Evolutionary conservation across 2,797 vertebrate species (phyloP), one percentile per base, ranked within the genome.

Genomic region (Paramormyrops hopkinsi): DNA sequence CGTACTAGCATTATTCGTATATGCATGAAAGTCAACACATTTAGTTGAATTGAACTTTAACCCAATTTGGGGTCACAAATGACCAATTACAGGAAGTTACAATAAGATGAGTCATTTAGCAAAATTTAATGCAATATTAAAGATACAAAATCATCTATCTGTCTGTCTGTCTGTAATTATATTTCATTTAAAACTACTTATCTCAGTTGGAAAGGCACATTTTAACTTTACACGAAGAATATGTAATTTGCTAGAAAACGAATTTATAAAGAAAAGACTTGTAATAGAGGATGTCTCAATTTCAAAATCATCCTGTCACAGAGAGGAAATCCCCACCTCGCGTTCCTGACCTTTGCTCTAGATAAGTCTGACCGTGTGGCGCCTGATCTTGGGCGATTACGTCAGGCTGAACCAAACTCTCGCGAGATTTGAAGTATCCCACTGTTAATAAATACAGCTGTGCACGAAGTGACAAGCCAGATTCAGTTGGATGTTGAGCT

Each of bases 261-360:
- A 37, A 37, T 37, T 37, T 17, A 37, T 37, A 17, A 17, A 37
- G 12, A 37, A 29, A 37, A 73, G 12, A 37, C 29, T 65, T 33
- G 29, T 69, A 29, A 37, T 29, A 37, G 12, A 33, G 4, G 11
- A 17, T 73, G 65, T 37, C 29, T 73, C 12, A 73, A 73, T 73
- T 73, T 73, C 65, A 73, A 73, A 73, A 73, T 37, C 25, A 73
- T 73, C 29, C 2, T 17, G 29, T 37, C 0, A 37, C 65, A 37
- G 29, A 11, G 9, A 83, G 92, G 90, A 84, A 90, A 90, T 69
- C 48, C 29, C 86, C 50, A 14, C 33, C 19, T 51, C 91, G 1
- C 37, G 76, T n/a, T 62, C 85, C 44, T 87, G 84, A 94, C 93
- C 93, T 95, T 95, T 94, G 90, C 1, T 92, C 94, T 3, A 93